These are phyloP conservation scores for Istiophorus platypterus DNA, from an alignment of 2,113 vertebrate genomes.

Conservation along the genomic window DNA sequence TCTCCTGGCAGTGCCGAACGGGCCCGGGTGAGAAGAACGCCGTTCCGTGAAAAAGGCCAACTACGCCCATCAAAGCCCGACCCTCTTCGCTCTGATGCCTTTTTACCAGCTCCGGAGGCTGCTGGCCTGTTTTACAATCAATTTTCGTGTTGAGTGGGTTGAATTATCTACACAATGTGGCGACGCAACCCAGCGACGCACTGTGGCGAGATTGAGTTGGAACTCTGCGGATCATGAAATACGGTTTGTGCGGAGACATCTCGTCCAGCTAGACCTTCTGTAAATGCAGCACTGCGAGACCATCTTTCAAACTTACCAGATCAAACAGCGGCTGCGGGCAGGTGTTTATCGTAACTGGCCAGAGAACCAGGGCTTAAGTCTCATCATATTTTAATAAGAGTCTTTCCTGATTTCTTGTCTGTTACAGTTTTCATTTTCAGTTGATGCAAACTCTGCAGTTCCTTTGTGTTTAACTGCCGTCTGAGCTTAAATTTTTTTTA, in stretches of 20 bases:
- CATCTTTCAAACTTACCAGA: background rate
- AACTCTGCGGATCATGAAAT: constrained; percentile 9
- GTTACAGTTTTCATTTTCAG: background rate
- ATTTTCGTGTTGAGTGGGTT: constrained; percentile 24
- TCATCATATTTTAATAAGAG: background rate
- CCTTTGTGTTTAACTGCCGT: too few relatives aligned
- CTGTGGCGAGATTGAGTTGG: background rate
- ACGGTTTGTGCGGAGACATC: background rate
- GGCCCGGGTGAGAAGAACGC: constrained; percentile 34
- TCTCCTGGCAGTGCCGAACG: constrained; percentile 26
- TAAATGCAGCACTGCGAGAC: background rate
- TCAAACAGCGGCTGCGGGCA: background rate
- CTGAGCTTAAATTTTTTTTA: too few relatives aligned
- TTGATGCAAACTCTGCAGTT: background rate
- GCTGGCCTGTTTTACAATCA: constrained; percentile 10
- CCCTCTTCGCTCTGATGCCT: background rate
- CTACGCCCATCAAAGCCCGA: too few relatives aligned
- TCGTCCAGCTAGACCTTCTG: background rate
- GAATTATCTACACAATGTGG: constrained; percentile 46
- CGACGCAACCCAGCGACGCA: background rate
- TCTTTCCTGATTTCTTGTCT: background rate
- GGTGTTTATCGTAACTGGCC: constrained; percentile 2
- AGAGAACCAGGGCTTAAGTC: background rate
- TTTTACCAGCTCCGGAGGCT: constrained; percentile 5
- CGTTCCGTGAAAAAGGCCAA: constrained; percentile 53